Evolutionary conservation across 2,113 vertebrate genomes (phyloP).

Genomic region (Prionailurus bengalensis): DNA sequence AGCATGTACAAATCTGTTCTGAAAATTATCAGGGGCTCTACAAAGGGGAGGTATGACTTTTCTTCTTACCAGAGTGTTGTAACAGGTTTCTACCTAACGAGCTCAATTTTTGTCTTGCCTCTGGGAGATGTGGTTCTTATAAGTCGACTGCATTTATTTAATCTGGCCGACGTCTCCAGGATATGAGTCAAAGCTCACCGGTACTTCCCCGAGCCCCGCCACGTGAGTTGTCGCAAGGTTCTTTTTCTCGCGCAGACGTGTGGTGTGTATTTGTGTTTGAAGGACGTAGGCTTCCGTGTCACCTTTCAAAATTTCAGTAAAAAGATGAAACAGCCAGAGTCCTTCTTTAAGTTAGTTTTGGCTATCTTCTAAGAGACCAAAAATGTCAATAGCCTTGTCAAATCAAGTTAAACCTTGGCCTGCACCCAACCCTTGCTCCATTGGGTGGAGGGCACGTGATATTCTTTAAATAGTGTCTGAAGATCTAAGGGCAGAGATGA

Average conservation of each 20-base stretch:
- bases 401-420: constrained; percentile 52
- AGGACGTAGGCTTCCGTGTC: fast-evolving
- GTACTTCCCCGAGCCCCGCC: not conserved
- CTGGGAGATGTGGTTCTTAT: not conserved
- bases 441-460: not conserved
- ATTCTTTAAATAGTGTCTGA: constrained; percentile 29
- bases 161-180: not conserved
- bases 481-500: not conserved
- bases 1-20: not conserved
- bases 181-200: not conserved
- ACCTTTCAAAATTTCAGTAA: not conserved
- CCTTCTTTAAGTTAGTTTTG: constrained; percentile 49
- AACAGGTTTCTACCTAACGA: not conserved
- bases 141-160: not conserved
- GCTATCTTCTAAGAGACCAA: not conserved
- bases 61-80: not conserved
- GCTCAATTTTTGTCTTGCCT: constrained; percentile 51
- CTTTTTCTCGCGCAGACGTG: not conserved
- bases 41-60: constrained; percentile 22
- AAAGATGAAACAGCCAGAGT: not conserved
- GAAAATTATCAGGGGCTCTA: constrained; percentile 9
- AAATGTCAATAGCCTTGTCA: constrained; percentile 61
- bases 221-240: not conserved
- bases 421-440: not conserved
- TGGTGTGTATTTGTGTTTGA: not conserved